Percentiles rank a stretch among this genome's conserved stretches.
phyloP scores from a whole-genome alignment of 1,140 invertebrate genomes.

The Nasonia longicornis region DNA sequence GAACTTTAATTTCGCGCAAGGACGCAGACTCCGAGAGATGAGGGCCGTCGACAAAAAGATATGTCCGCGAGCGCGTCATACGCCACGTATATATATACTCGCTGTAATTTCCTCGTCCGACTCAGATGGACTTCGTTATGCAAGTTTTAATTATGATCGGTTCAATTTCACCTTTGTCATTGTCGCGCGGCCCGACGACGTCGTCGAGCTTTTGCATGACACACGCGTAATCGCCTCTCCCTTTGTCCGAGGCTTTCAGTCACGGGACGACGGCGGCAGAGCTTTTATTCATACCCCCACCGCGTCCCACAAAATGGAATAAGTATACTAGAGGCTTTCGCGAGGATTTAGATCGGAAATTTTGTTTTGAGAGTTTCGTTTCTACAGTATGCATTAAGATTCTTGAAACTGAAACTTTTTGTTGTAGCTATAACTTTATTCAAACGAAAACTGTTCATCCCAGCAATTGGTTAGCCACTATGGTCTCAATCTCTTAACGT shows the following conservation, averaged over 20 bases:
- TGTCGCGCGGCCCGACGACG: neutral
- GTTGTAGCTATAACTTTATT: too few relatives aligned
- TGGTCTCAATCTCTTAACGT: too few relatives aligned
- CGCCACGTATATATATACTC: neutral
- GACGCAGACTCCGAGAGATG: neutral
- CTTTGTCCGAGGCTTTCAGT: neutral
- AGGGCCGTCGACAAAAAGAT: neutral
- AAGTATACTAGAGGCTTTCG: neutral
- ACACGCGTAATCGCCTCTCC: neutral
- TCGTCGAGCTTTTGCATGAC: neutral
- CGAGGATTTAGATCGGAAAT: too few relatives aligned
- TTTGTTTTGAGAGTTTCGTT: neutral
- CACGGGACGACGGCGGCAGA: neutral
- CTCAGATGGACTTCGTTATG: slow-evolving; percentile 8
- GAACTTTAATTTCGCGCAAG: neutral
- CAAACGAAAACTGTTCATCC: too few relatives aligned
- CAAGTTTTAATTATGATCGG: slow-evolving; percentile 18
- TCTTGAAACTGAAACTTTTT: too few relatives aligned
- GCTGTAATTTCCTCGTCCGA: slow-evolving; percentile 4
- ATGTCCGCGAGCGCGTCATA: neutral
- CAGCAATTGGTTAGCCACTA: too few relatives aligned
- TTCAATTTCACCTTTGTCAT: slow-evolving; percentile 5
- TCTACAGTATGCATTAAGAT: too few relatives aligned
- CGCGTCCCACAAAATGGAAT: neutral
- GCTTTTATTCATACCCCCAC: neutral